Conservation (phyloP, 2,113 vertebrate genomes). For the Nanorana parkeri region DNA sequence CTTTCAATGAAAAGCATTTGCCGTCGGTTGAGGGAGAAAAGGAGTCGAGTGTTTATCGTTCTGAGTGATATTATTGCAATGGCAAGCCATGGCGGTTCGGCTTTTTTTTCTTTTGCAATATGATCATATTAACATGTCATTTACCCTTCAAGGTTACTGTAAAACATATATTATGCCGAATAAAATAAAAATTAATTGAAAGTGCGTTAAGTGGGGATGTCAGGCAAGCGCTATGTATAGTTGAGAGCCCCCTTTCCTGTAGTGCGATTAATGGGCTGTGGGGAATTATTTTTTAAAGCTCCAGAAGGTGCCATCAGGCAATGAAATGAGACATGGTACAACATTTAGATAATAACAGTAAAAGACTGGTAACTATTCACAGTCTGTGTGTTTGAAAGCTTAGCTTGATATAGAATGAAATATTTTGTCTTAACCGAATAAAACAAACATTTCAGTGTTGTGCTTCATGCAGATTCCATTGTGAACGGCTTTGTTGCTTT, state of each 20-base stretch:
- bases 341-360: not conserved
- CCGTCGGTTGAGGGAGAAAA: slow-evolving; percentile 13
- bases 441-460: not conserved
- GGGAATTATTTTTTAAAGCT: not conserved
- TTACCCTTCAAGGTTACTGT: not conserved
- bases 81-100: not conserved
- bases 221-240: not conserved
- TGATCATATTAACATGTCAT: not conserved
- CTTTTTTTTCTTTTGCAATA: not conserved
- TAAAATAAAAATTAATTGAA: not conserved
- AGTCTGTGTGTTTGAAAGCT: not conserved
- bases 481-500: slow-evolving; percentile 32
- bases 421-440: slow-evolving; percentile 18
- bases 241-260: not conserved
- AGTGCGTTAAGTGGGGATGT: not conserved
- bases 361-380: slow-evolving; percentile 9
- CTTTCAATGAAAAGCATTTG: slow-evolving; percentile 10
- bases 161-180: not conserved
- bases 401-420: not conserved
- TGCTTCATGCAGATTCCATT: slow-evolving; percentile 24
- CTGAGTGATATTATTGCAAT: not conserved
- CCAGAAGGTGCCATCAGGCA: not conserved
- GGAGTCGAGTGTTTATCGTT: not conserved
- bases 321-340: not conserved
- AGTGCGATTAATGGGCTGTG: not conserved